Base-by-base conservation (phyloP, 2,113 vertebrate genomes). In the Carassius auratus region DNA sequence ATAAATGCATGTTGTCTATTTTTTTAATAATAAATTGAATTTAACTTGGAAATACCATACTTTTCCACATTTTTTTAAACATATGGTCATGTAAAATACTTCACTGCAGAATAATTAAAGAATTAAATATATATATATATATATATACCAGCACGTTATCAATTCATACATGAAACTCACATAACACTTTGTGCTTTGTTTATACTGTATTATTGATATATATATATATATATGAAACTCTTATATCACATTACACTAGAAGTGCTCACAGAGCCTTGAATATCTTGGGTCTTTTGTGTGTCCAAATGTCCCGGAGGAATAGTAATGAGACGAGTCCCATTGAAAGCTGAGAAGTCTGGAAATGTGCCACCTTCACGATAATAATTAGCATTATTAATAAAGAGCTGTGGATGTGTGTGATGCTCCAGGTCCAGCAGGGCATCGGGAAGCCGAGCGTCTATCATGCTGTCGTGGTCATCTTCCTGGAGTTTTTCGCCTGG, bases 401-500 rank as follows among this genome's bases (percentile, higher is more conserved):
- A 23, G 76, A 36, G 12, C n/a, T 81, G 36, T 52, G 76, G 10
- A 87, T 76, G 14, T 76, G 75, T 87, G 84, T 90, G 87, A 86
- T 84, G 84, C 92, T 76, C 85, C 92, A 96, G 96, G 85, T 92
- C 26, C 95, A 95, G 21, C 97, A 97, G 90, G 95, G 96, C 21
- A 91, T 97, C 73, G 96, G 96, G 86, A 93, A 92, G 36, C 96
- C 98, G 77, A 98, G 95, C 0, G 96, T 99, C 1, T 97, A 95
- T 87, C 97, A 98, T 89, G 98, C 97, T 0, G 96, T 97, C 87
- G 90, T 97, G 89, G 97, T 99, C 86, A 98, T 99, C 92, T 99
- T 99, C 92, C 91, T 99, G 48, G 98, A 99, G 93, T 99, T 99
- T 93, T 99, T 99, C 87, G 97, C 98, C 12, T 99, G 98, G 98